Evolutionary conservation across 2,113 vertebrate genomes (phyloP), one percentile per base, ranked within the genome.

Genomic region (Vanacampus margaritifer): DNA sequence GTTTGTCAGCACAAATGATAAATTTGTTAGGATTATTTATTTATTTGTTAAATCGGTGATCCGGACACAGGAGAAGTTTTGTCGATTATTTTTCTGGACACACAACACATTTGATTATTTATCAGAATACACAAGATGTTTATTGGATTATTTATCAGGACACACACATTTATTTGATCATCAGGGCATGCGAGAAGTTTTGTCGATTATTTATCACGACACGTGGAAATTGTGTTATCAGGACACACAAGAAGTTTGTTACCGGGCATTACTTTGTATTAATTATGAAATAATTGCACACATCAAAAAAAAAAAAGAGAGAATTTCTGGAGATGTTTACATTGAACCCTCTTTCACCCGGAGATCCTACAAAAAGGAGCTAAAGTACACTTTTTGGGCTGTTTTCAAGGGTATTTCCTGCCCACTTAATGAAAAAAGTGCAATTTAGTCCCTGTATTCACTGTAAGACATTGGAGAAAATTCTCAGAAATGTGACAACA

Each of bases 41-140:
- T 4, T 14, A 28, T n/a, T 62, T 58, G n/a, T 60, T 32, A 32
- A 87, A 86, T 87, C 85, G 84, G 67, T 45, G 6, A 23, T 48
- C 48, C 43, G 58, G 19, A 60, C 78, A 69, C 46, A 1, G 67
- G 45, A 48, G 46, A 45, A 17, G 2, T 46, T 21, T 46, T 6
- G 17, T 51, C 9, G 48, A 48, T 21, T n/a, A 48, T 46, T 17
- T 14, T 45, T 12, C 39, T 10, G 39, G 9, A 41, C 9, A 39
- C 37, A 39, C 9, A 0, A 19, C 16, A 17, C 16, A 6, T 45
- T 45, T 45, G 16, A 17, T 46, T 46, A 46, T 46, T 46, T 46
- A 46, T 36, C 32, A 60, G 58, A 2, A 39, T 17, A 61, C 60
- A 32, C 46, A 74, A 82, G 74, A 54, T 13, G 23, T 26, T 51